Evolutionary conservation across 2,888 invertebrate species (phyloP).

Genomic region (Stegana nigrithorax): DNA sequence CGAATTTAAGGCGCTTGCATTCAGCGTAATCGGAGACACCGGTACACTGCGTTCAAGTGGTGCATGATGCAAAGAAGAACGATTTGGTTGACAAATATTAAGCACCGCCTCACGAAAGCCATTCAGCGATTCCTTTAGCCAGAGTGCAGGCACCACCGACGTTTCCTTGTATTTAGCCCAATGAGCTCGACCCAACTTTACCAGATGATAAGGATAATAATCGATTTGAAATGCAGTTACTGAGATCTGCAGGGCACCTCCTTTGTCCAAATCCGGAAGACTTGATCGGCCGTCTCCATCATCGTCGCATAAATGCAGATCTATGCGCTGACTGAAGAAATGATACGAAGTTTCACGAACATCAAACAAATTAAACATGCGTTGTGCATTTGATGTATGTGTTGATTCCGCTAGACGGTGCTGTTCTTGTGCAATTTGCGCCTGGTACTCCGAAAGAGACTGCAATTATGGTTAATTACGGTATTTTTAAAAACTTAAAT

Average conservation of each 20-base stretch:
- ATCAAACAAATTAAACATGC: conserved; percentile 87
- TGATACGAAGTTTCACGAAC: conserved; percentile 99
- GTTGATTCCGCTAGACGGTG: conserved; percentile 63
- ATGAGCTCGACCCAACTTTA: conserved; percentile 86
- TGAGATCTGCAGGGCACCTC: conserved; percentile 93
- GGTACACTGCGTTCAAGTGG: conserved; percentile 66
- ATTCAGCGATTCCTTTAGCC: conserved; percentile 87
- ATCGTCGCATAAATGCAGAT: conserved; percentile 97
- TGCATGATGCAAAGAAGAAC: conserved; percentile 67
- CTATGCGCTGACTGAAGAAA: conserved; percentile 90
- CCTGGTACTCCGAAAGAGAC: conserved; percentile 80
- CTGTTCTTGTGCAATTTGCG: conserved; percentile 74
- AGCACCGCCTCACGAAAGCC: conserved; percentile 82
- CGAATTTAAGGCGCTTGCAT: conserved; percentile 48
- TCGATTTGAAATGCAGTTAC: conserved; percentile 90
- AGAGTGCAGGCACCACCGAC: conserved; percentile 82
- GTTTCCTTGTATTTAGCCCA: conserved; percentile 90
- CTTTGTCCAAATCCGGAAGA: conserved; percentile 85
- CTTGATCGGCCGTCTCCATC: conserved; percentile 86
- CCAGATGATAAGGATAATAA: conserved; percentile 96
- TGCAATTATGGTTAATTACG: conserved; percentile 35
- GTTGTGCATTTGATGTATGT: conserved; percentile 68
- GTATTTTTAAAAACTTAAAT: background rate
- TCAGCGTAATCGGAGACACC: conserved; percentile 60
- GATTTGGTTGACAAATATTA: conserved; percentile 78